A percentile compares a stretch with the other conserved stretches of the same genome.
phyloP scores from a whole-genome alignment of 1,140 invertebrate species.

The Muscidifurax raptorellus region DNA sequence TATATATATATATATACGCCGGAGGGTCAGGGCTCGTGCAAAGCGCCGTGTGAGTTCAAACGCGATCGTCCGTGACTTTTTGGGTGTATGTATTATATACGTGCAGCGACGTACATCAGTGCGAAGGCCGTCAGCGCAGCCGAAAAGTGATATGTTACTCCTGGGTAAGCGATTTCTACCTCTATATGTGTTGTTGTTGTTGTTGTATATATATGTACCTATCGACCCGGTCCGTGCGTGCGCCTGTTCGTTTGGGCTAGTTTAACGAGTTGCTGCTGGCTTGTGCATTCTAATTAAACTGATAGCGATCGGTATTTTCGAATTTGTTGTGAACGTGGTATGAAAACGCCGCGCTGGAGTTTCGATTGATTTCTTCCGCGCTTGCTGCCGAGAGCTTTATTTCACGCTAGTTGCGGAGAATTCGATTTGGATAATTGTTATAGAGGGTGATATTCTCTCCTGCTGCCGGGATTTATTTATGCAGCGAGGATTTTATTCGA shows the following conservation, averaged over 20 bases:
- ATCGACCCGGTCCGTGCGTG: neutral
- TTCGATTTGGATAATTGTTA: constrained; percentile 2
- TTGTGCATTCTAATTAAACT: constrained; percentile 45
- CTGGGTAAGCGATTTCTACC: constrained; percentile 42
- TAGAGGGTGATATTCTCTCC: neutral
- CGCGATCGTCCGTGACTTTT: constrained; percentile 2
- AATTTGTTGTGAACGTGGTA: neutral
- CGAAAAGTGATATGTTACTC: constrained; percentile 5
- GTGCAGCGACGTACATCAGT: neutral
- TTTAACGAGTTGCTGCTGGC: constrained; percentile 34
- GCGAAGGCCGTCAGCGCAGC: neutral
- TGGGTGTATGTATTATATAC: neutral
- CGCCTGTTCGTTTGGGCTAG: constrained; percentile 1
- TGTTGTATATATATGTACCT: constrained; percentile 34
- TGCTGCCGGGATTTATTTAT: neutral
- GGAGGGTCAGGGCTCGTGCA: neutral
- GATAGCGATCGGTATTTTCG: constrained; percentile 39
- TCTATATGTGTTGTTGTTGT: constrained; percentile 6
- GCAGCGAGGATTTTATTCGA: neutral
- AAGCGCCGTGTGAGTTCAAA: neutral
- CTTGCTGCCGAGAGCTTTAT: neutral
- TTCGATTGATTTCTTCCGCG: neutral
- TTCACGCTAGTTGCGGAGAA: neutral
- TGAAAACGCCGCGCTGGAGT: neutral
- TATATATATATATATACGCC: no score